Percentiles rank a stretch among this genome's conserved stretches.
phyloP scores from a whole-genome alignment of 2,113 vertebrate species.

The Alouatta palliata region DNA sequence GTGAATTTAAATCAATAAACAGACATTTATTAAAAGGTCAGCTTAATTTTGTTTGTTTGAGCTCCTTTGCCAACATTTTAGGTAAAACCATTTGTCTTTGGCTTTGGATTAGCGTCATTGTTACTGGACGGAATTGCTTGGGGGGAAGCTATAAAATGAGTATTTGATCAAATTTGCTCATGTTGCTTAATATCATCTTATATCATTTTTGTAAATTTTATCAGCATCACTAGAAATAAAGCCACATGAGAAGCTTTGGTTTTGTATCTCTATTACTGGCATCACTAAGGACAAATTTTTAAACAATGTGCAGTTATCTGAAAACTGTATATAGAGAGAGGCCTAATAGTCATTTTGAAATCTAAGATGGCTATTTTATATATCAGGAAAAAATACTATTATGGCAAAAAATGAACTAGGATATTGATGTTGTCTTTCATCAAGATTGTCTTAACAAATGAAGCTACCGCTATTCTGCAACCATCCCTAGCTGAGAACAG shows the following conservation, averaged over 20 bases:
- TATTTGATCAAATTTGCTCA: constrained; percentile 55
- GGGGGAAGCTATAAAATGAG: constrained; percentile 3
- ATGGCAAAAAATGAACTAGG: constrained; percentile 33
- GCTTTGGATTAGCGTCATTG: constrained; percentile 56
- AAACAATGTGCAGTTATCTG: constrained; percentile 35
- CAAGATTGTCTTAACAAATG: constrained; percentile 47
- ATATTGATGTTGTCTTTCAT: constrained; percentile 46
- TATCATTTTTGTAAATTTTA: constrained; percentile 65
- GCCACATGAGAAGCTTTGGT: constrained; percentile 60
- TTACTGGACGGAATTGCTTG: not conserved
- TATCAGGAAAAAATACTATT: constrained; percentile 8
- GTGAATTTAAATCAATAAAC: constrained; percentile 87
- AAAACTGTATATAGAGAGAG: not conserved
- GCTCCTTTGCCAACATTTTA: constrained; percentile 77
- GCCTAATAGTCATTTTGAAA: constrained; percentile 23
- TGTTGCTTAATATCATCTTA: constrained; percentile 66
- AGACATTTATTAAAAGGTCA: constrained; percentile 87
- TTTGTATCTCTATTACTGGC: constrained; percentile 67
- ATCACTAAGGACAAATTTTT: constrained; percentile 50
- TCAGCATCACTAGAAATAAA: constrained; percentile 77
- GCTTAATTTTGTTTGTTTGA: constrained; percentile 83
- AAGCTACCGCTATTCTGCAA: not conserved
- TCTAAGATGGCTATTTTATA: constrained; percentile 3
- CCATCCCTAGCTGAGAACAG: not conserved
- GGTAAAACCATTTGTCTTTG: constrained; percentile 71